Evolutionary conservation across 2,113 vertebrate genomes (phyloP), one percentile per base, ranked within the genome.

Genomic region (Suncus etruscus): DNA sequence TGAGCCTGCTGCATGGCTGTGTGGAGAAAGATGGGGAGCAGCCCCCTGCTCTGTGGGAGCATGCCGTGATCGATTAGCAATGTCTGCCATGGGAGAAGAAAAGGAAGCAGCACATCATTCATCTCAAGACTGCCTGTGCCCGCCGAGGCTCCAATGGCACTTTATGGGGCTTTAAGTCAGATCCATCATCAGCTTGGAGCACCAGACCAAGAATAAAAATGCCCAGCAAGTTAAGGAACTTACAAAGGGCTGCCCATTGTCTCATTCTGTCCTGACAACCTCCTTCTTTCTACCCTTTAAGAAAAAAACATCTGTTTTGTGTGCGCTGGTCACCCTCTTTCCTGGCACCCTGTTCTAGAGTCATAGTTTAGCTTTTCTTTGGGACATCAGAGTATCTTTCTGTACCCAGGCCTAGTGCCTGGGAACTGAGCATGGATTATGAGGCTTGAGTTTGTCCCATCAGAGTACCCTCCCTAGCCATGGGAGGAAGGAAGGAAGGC

Each of bases 11-110:
- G 45, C 79, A 85, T 54, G 58, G 51, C 81, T 10, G 0, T 51
- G 79, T 61, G 63, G 32, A 85, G 68, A 90, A 88, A 85, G 83
- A 66, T 66, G 7, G 32, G 8, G 32, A 73, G 7, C 61, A 3
- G 0, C 27, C 18, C 27, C 1, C 0, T 25, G 69, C 80, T 91
- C 63, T 14, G 8, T 20, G 83, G 86, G 86, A 88, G 54, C 65
- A 83, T 24, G 45, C 63, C 0, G 0, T 83, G 92, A 95, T 94
- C 5, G 0, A 90, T 94, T 94, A 93, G 76, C 69, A 29, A 90
- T 94, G 94, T 90, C 86, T 94, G 80, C 68, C 22, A 3, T 32
- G 68, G 92, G 90, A 74, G 93, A 94, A 91, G 92, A n/a, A 88
- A 66, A 31, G 45, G 66, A 85, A 58, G 16, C 3, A 1, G 58